Evolutionary conservation across 1,140 invertebrate species (phyloP), one percentile per base, ranked within the genome.

Genomic region (Temnothorax curvispinosus): DNA sequence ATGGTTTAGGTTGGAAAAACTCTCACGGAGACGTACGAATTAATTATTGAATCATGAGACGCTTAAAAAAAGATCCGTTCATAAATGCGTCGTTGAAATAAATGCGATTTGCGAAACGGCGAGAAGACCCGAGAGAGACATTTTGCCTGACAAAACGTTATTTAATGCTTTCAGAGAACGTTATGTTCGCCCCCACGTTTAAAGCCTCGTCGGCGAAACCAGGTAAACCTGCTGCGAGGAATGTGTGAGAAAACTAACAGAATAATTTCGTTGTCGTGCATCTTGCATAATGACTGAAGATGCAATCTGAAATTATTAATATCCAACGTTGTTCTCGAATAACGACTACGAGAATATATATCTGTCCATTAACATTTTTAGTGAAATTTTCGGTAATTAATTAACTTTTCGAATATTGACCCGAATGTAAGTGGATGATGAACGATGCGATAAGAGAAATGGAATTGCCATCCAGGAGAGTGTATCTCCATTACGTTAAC

Each of bases 151-250:
- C 87, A 88, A 91, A 89, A 80, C 72, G 87, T 75, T 95, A 92
- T 95, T 96, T 96, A 93, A 94, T 95, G 92, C 95, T 97, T 96
- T 89, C 96, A 97, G 96, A 96, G 94, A 96, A 96, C 95, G 96
- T 96, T 95, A 97, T 97, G 97, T 96, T 97, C 92, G 96, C 96
- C 91, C 97, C 97, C 87, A 97, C 96, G 94, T 98, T 98, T 96
- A 97, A 97, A 96, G 97, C 97, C 91, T 97, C 96, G 91, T 96
- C 97, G 89, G 96, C 96, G 67, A 96, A 96, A 91, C 96, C 97
- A 97, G 97, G 97, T 97, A 97, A 95, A 93, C 18, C 89, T 86
- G 86, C 64, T 27, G 82, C 90, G 86, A 62, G 69, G 38, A 85
- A 65, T 60, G 78, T 60, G 82, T 75, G 77, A 82, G 65, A 69